Evolutionary conservation across 2,888 invertebrate species (phyloP).

Genomic region (Amphipyra berbera): DNA sequence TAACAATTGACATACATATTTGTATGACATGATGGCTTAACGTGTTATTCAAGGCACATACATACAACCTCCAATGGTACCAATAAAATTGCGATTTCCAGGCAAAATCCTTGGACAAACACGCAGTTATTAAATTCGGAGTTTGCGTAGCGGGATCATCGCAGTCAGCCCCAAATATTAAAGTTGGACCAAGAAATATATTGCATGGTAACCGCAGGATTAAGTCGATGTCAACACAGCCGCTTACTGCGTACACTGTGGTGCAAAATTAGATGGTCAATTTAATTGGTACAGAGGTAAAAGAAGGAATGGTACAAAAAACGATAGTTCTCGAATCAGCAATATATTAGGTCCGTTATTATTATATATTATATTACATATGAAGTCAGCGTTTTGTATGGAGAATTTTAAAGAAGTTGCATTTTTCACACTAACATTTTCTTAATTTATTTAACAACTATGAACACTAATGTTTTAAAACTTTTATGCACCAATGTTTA

Average conservation of each 20-base stretch:
- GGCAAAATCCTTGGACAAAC: conserved; percentile 69
- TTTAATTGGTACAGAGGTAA: too few relatives aligned
- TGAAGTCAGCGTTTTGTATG: too few relatives aligned
- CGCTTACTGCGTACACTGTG: conserved; percentile 47
- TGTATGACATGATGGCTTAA: background rate
- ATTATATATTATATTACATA: too few relatives aligned
- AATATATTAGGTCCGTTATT: too few relatives aligned
- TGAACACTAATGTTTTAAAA: too few relatives aligned
- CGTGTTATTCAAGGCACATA: conserved; percentile 16
- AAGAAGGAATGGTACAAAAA: too few relatives aligned
- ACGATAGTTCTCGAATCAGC: too few relatives aligned
- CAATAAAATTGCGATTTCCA: conserved; percentile 66
- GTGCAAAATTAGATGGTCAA: conserved; percentile 23
- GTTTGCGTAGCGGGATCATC: conserved; percentile 68
- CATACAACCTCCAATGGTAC: conserved; percentile 28
- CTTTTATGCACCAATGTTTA: too few relatives aligned
- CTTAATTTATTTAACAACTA: too few relatives aligned
- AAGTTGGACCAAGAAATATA: conserved; percentile 81
- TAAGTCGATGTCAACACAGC: conserved; percentile 75
- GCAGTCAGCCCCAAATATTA: conserved; percentile 82
- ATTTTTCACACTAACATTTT: too few relatives aligned
- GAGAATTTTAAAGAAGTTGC: too few relatives aligned
- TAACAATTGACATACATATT: conserved; percentile 12
- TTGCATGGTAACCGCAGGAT: conserved; percentile 76
- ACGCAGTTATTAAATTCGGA: conserved; percentile 75